Evolutionary conservation across 1,140 invertebrate genomes (phyloP), one percentile per base, ranked within the genome.

Genomic region (Dreissena rostriformis): DNA sequence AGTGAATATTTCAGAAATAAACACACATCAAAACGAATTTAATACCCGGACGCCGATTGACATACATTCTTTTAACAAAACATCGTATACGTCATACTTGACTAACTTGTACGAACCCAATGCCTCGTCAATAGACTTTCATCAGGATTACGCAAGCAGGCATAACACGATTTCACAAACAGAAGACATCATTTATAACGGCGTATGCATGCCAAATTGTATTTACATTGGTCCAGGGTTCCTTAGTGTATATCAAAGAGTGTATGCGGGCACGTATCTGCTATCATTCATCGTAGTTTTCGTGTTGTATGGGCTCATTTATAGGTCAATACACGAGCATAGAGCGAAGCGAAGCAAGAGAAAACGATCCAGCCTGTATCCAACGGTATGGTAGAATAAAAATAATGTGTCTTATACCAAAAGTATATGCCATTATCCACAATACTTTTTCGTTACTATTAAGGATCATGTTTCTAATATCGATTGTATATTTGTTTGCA

Each of bases 291-390:
- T 85, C 63, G 78, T 86, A 24, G 88, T 89, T 15, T 80, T 88
- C 63, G 78, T 90, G 4, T 73, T 90, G 12, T 90, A 90, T 76
- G 86, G 87, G 15, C 74, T 89, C 14, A 89, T 90, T 63, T 89
- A 88, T 81, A 82, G 76, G 55, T 88, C 86, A 22, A 86, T 90
- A 10, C 72, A 89, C 12, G 78, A 86, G 0, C 80, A 87, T 22
- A 65, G 86, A 28, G 86, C 85, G 11, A 89, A 87, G 84, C 77
- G 84, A n/a, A 86, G 79, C 61, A 89, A 86, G 29, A 63, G 90
- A 17, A 87, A 88, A 55, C 52, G 86, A 12, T 88, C 87, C 24
- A 88, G 86, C 74, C 53, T 83, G 0, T 74, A 86, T 63, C 75
- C 81, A 39, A 26, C 57, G 39, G 39, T 39, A 39, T 2, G 39